A percentile compares a stretch with the other conserved stretches of the same genome.
Evolutionary conservation across 2,888 invertebrate genomes (phyloP).

Genomic region (Leptinotarsa tumamoca): DNA sequence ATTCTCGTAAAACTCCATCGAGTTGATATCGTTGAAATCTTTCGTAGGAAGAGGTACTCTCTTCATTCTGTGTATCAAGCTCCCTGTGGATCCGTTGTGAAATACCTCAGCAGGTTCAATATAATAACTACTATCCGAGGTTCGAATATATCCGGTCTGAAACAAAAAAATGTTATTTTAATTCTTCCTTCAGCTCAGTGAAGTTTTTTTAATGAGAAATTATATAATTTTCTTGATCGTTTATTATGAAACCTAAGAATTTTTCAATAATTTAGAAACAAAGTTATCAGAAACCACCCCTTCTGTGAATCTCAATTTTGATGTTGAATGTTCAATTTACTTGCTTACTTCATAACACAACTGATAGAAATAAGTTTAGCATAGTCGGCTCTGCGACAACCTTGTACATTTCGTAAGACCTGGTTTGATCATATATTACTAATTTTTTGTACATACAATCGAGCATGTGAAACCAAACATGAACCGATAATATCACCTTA

Average conservation of each 20-base stretch:
- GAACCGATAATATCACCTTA: slow-evolving; percentile 28
- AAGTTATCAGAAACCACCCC: background rate
- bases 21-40: slow-evolving; percentile 50
- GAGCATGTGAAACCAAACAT: slow-evolving; percentile 1
- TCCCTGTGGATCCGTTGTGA: slow-evolving; percentile 62
- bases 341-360: background rate
- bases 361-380: background rate
- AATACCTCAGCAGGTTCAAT: slow-evolving; percentile 75
- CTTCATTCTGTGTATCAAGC: slow-evolving; percentile 69
- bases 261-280: no score
- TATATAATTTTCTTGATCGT: background rate
- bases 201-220: background rate
- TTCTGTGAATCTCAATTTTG: background rate
- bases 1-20: slow-evolving; percentile 58
- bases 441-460: slow-evolving; percentile 13
- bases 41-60: slow-evolving; percentile 56
- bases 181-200: background rate
- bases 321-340: background rate
- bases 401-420: slow-evolving; percentile 15
- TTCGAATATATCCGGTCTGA: slow-evolving; percentile 79
- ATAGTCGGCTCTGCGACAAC: slow-evolving; percentile 3
- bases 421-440: slow-evolving; percentile 7
- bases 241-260: no score
- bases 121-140: slow-evolving; percentile 74
- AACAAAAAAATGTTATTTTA: slow-evolving; percentile 49